phyloP scores from a whole-genome alignment of 2,888 invertebrate genomes.

The Macaria liturata region DNA sequence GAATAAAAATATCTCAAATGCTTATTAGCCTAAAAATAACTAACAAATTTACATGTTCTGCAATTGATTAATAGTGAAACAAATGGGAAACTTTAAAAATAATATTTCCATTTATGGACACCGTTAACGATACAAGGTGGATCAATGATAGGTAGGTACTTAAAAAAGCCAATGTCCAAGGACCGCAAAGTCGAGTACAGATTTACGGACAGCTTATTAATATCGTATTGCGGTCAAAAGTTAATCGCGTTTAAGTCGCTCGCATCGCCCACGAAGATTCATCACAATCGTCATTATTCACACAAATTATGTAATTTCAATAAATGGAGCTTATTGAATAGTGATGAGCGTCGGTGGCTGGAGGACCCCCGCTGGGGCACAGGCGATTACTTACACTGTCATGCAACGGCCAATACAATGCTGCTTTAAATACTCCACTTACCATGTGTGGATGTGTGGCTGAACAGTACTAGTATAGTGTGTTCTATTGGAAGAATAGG shows the following conservation, averaged over 20 bases:
- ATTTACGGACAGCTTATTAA: constrained; percentile 68
- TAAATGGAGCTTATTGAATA: constrained; percentile 83
- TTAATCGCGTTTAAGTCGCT: constrained; percentile 81
- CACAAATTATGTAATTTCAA: constrained; percentile 84
- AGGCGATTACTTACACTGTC: constrained; percentile 41
- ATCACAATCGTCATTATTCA: constrained; percentile 83
- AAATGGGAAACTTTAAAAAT: no score
- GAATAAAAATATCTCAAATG: no score
- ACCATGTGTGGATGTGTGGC: no score
- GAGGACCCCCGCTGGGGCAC: constrained; percentile 65
- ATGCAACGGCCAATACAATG: constrained; percentile 36
- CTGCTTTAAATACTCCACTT: constrained; percentile 18
- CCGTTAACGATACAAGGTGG: no score
- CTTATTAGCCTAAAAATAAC: no score
- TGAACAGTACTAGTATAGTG: no score
- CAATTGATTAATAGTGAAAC: no score
- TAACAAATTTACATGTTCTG: no score
- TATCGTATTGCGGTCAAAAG: constrained; percentile 78
- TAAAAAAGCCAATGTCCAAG: neutral
- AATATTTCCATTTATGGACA: no score
- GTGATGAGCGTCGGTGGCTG: constrained; percentile 81
- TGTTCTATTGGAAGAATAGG: no score
- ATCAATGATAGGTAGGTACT: no score
- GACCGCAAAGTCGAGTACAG: neutral
- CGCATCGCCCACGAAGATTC: constrained; percentile 82